phyloP scores from a whole-genome alignment of 2,797 vertebrate species.

The Sebastes minor region DNA sequence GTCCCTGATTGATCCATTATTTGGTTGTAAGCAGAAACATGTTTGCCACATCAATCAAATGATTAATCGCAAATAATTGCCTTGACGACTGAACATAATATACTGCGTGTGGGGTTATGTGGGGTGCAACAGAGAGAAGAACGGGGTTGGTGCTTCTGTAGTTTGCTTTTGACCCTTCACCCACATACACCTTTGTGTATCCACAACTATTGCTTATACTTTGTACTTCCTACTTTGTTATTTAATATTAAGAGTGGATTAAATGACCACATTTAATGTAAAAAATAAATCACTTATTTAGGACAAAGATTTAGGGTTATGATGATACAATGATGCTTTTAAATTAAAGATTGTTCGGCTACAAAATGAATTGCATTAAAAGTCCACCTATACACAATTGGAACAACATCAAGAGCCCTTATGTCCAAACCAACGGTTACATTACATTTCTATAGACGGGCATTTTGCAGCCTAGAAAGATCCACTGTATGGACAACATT shows the following conservation, averaged over 20 bases:
- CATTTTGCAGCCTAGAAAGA: background rate
- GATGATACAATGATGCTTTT: background rate
- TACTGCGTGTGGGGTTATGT: conserved; percentile 13
- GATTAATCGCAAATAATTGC: conserved; percentile 78
- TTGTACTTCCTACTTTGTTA: background rate
- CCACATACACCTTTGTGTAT: background rate
- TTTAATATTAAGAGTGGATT: background rate
- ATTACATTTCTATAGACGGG: background rate
- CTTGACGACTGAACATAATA: conserved; percentile 65
- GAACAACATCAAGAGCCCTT: background rate
- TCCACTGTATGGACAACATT: no score
- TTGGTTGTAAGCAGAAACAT: conserved; percentile 78
- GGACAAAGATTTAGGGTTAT: background rate
- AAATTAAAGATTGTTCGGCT: background rate
- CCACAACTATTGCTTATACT: background rate
- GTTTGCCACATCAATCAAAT: conserved; percentile 77
- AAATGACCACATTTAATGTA: background rate
- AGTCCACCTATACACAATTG: background rate
- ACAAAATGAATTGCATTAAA: background rate
- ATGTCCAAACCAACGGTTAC: background rate
- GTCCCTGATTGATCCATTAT: conserved; percentile 79
- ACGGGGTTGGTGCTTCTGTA: background rate
- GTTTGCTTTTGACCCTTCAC: background rate
- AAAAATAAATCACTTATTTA: background rate
- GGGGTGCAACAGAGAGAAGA: background rate